Conservation (phyloP, 2,888 invertebrate species). For the Platypus cylindrus region DNA sequence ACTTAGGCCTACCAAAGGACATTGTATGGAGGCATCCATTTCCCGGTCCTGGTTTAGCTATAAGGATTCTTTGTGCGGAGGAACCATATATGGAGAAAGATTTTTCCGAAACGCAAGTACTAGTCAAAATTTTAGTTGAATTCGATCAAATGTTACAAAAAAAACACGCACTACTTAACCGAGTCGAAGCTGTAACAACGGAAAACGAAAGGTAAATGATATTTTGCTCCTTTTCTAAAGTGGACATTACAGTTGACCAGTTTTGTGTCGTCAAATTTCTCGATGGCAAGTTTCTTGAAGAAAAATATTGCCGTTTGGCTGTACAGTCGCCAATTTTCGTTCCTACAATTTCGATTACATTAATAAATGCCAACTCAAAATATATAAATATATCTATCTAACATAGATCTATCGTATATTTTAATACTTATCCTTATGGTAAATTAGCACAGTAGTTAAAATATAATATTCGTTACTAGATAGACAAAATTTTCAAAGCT, state of each 20-base stretch:
- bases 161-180: constrained; percentile 82
- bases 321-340: too few species aligned
- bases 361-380: background rate
- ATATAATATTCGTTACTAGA: too few species aligned
- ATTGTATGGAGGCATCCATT: constrained; percentile 94
- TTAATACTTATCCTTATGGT: too few species aligned
- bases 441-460: too few species aligned
- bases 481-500: too few species aligned
- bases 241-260: too few species aligned
- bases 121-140: constrained; percentile 89
- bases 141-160: constrained; percentile 84
- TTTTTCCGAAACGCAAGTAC: constrained; percentile 90
- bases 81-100: constrained; percentile 90
- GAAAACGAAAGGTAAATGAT: constrained; percentile 46
- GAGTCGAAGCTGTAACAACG: constrained; percentile 69
- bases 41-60: constrained; percentile 96
- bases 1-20: constrained; percentile 75
- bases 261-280: too few species aligned
- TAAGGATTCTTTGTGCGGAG: constrained; percentile 89
- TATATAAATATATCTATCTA: background rate
- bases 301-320: too few species aligned
- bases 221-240: background rate
- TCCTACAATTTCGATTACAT: too few species aligned
- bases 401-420: too few species aligned
- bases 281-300: too few species aligned